A percentile compares a stretch with the other conserved stretches of the same genome.
Conservation (phyloP, 2,797 vertebrate species). For the Xenops minutus region DNA sequence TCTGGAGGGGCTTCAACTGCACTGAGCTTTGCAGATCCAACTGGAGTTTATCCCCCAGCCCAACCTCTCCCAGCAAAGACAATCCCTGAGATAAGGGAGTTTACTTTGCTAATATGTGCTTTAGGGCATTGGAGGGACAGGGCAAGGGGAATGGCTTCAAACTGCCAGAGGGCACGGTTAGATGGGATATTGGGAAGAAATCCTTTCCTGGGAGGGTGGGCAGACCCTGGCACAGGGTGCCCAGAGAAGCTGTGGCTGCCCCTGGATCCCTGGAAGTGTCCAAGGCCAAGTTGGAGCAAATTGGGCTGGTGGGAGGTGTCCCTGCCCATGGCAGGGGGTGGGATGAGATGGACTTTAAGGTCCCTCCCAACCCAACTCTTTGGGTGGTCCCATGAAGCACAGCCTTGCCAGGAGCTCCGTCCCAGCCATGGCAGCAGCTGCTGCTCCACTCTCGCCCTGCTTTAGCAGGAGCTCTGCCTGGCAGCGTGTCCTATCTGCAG, state of each 20-base stretch:
- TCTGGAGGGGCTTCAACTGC: fast-evolving
- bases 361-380: neutral
- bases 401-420: neutral
- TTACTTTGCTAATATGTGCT: neutral
- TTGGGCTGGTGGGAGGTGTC: neutral
- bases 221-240: neutral
- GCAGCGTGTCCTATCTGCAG: neutral
- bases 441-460: neutral
- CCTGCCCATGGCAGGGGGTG: neutral
- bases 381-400: neutral
- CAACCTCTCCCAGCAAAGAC: neutral
- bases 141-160: neutral
- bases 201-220: neutral
- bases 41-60: fast-evolving
- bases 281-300: neutral
- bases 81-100: neutral
- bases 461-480: neutral
- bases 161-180: neutral
- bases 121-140: neutral
- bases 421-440: neutral
- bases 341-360: neutral
- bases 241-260: neutral
- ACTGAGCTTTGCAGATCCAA: fast-evolving
- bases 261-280: neutral
- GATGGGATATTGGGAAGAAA: neutral